Evolutionary conservation across 2,888 invertebrate genomes (phyloP).

Genomic region (Omphaloscelis lunosa): DNA sequence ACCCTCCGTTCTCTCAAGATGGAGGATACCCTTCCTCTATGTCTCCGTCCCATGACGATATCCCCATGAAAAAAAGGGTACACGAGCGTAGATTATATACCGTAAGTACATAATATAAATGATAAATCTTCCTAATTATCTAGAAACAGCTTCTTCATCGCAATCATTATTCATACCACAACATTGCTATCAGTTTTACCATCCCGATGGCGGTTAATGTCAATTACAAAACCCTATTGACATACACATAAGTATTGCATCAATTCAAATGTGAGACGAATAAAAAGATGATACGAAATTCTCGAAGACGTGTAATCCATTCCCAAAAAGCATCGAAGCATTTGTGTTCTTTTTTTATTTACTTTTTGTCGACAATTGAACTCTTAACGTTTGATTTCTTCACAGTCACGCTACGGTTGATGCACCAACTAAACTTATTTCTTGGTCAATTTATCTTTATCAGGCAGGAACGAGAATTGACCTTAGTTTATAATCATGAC

Average conservation of each 20-base stretch:
- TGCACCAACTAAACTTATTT: slow-evolving; percentile 44
- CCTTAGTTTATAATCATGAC: slow-evolving; percentile 7
- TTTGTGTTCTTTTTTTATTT: slow-evolving; percentile 12
- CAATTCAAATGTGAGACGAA: slow-evolving; percentile 44
- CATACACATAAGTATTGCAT: slow-evolving; percentile 56
- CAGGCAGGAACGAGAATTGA: neutral
- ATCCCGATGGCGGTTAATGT: slow-evolving; percentile 43
- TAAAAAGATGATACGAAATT: slow-evolving; percentile 43
- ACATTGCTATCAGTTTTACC: slow-evolving; percentile 27
- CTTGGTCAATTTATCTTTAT: slow-evolving; percentile 32
- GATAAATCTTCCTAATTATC: neutral
- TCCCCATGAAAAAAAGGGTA: neutral
- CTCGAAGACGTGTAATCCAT: slow-evolving; percentile 33
- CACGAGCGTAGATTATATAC: neutral
- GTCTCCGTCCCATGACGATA: neutral
- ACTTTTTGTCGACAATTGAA: slow-evolving; percentile 41
- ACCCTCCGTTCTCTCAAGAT: neutral
- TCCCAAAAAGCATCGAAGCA: slow-evolving; percentile 41
- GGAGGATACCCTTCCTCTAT: neutral
- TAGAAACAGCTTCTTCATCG: slow-evolving; percentile 7
- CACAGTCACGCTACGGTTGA: slow-evolving; percentile 39
- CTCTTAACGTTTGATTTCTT: slow-evolving; percentile 40
- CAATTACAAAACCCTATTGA: slow-evolving; percentile 57
- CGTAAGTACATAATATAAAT: neutral
- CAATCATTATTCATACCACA: slow-evolving; percentile 32